Base-by-base conservation (phyloP, 1,140 invertebrate species). In the Notospermus geniculatus region DNA sequence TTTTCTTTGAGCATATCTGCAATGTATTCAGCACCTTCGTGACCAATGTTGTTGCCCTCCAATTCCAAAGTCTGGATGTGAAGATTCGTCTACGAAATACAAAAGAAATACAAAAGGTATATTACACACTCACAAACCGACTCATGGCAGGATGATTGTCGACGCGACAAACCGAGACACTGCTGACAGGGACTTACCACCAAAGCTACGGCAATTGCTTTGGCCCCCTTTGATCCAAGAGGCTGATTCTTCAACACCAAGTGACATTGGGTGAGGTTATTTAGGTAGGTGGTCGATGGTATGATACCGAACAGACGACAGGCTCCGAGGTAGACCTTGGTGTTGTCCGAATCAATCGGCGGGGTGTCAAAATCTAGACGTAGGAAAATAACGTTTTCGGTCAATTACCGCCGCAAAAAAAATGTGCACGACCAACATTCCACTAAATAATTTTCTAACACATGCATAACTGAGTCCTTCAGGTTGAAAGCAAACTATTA, bases 21-120 rank as follows among this genome's bases (percentile, higher is more conserved):
- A 9, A 80, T 60, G 27, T 69, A 71, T 11, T 70, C 63, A 15
- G 69, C 54, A 17, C 68, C 69, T 36, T 73, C 68, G 39, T 68
- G 69, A 17, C 63, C 61, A 30, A 78, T 39, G 17, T 71, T 66
- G 52, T 77, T 77, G 56, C 72, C 71, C 28, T 71, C 66, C 28
- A 80, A 28, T 62, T 77, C 73, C 15, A 78, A 41, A 30, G 62
- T 67, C 39, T 74, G 67, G 9, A 80, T 68, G 30, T 64, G 63
- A 29, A 64, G 70, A 67, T 78, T 80, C 41, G 73, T 65, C 77
- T 79, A 59, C 0, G 66, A 59, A 15, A 29, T 0, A 63, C 45
- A 50, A 29, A 22, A 62, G 17, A 7, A 19, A 39, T 9, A 61
- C 28, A 55, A 1, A 22, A 1, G 1, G 36, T 17, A 7, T 9